A percentile compares a stretch with the other conserved stretches of the same genome.
phyloP scores from a whole-genome alignment of 2,888 invertebrate genomes.

The Leucozona laternaria region DNA sequence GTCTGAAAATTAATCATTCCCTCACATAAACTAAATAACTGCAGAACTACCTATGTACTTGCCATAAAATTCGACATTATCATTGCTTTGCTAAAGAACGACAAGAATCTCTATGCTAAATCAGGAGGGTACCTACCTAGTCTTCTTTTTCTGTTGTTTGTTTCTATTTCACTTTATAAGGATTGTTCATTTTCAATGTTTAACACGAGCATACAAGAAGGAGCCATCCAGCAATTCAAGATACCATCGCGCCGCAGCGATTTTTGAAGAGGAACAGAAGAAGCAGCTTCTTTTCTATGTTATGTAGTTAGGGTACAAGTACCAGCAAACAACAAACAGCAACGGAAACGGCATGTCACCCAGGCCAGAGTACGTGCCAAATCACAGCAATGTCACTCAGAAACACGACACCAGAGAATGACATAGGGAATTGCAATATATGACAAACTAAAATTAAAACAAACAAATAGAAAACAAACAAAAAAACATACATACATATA shows the following conservation, averaged over 20 bases:
- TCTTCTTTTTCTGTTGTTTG: constrained; percentile 24
- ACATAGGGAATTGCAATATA: constrained; percentile 66
- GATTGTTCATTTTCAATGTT: constrained; percentile 73
- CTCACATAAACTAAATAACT: constrained; percentile 45
- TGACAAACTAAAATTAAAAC: constrained; percentile 52
- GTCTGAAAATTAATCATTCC: constrained; percentile 57
- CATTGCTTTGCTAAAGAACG: constrained; percentile 8
- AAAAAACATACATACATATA: not conserved
- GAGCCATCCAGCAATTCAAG: not conserved
- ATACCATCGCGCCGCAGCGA: not conserved
- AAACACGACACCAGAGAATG: constrained; percentile 46
- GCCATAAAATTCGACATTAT: constrained; percentile 28
- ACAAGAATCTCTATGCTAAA: constrained; percentile 48
- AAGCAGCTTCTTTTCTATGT: constrained; percentile 43
- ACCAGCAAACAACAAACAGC: constrained; percentile 1
- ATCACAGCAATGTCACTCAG: constrained; percentile 67
- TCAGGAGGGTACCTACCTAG: not conserved
- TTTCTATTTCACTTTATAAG: constrained; percentile 24
- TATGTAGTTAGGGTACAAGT: not conserved
- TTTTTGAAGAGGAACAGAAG: not conserved
- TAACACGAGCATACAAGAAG: constrained; percentile 61
- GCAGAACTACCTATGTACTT: not conserved
- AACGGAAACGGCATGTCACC: constrained; percentile 55
- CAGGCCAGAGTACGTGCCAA: constrained; percentile 58
- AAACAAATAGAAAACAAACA: constrained; percentile 25